Evolutionary conservation across 2,888 invertebrate species (phyloP).

Genomic region (Gryllus longicercus): DNA sequence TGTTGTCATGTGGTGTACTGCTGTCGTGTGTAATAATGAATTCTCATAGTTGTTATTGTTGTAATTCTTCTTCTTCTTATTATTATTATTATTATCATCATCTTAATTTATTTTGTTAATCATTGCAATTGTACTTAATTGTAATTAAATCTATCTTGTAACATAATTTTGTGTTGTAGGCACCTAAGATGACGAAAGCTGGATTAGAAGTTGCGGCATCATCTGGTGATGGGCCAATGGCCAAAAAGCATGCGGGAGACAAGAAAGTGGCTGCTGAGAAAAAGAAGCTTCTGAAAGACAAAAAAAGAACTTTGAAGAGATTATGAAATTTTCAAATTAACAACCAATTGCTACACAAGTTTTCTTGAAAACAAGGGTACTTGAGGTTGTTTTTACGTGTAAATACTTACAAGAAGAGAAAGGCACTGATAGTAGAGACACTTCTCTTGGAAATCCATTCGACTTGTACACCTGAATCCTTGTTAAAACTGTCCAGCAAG

Average conservation of each 20-base stretch:
- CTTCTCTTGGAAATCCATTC: constrained; percentile 20
- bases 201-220: constrained; percentile 47
- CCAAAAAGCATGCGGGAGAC: constrained; percentile 82
- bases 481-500: neutral
- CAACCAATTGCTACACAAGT: neutral
- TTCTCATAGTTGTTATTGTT: too few species aligned
- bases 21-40: too few species aligned
- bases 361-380: neutral
- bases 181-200: constrained; percentile 44
- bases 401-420: constrained; percentile 29
- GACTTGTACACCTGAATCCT: neutral
- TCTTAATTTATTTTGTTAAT: too few species aligned
- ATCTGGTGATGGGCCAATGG: constrained; percentile 65
- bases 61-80: too few species aligned
- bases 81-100: too few species aligned
- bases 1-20: too few species aligned
- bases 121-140: too few species aligned
- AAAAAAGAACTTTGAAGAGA: constrained; percentile 79
- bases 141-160: too few species aligned
- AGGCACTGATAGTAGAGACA: constrained; percentile 30
- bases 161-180: constrained; percentile 33
- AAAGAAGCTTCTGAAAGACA: constrained; percentile 74
- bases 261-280: constrained; percentile 69
- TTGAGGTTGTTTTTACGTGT: constrained; percentile 27
- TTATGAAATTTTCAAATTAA: constrained; percentile 58